phyloP scores from a whole-genome alignment of 1,140 invertebrate species.

The Lepidotrigona ventralis region DNA sequence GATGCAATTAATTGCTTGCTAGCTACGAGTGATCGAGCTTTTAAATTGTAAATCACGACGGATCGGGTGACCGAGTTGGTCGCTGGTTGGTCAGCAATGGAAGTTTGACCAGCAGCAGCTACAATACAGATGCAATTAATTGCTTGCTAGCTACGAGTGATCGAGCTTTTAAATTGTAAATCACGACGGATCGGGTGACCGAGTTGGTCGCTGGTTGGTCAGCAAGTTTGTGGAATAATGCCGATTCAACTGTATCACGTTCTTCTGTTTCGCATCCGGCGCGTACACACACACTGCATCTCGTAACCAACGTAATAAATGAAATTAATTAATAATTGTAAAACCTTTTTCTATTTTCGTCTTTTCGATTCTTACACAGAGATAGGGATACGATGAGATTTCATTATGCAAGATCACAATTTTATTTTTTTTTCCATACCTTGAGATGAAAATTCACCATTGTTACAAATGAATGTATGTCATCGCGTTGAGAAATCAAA shows the following conservation, averaged over 20 bases:
- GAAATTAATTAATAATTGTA: no score
- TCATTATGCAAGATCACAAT: no score
- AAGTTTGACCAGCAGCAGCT: no score
- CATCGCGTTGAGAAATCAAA: no score
- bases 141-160: constrained; percentile 12
- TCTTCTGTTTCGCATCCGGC: neutral
- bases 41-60: neutral
- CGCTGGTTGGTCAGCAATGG: neutral
- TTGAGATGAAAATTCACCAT: no score
- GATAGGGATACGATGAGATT: no score
- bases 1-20: constrained; percentile 26
- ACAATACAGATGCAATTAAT: constrained; percentile 15
- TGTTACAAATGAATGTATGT: no score
- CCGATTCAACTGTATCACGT: neutral
- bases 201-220: neutral
- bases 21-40: constrained; percentile 8
- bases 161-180: neutral
- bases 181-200: neutral
- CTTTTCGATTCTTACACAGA: no score
- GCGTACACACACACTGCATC: neutral
- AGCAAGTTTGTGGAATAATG: neutral
- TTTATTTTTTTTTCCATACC: no score
- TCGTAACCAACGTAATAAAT: neutral
- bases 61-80: neutral
- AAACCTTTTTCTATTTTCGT: no score